A percentile compares a stretch with the other conserved stretches of the same genome.
These are phyloP conservation scores for Dinoponera quadriceps DNA, from an alignment of 1,140 invertebrate species.

Conservation along the genomic window DNA sequence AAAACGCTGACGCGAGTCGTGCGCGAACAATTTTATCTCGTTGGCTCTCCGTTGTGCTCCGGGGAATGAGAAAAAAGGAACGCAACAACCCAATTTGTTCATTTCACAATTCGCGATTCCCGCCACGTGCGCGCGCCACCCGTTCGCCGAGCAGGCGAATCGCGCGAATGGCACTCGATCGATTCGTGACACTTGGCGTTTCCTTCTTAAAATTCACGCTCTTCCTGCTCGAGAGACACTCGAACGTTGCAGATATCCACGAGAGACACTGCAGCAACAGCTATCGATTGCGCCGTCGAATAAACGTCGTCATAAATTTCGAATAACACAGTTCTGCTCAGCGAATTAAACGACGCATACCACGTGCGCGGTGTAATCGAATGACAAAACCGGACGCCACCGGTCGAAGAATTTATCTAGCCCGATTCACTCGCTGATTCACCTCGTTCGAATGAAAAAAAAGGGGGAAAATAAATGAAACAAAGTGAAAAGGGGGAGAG, in stretches of 20 bases:
- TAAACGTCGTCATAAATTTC: too few relatives aligned
- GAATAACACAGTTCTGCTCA: too few relatives aligned
- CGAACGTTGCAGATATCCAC: too few relatives aligned
- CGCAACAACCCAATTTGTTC: slow-evolving; percentile 51
- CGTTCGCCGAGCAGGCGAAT: not conserved
- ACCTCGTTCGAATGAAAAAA: not conserved
- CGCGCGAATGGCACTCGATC: not conserved
- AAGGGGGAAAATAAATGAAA: not conserved
- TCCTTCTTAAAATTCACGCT: not conserved
- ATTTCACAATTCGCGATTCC: slow-evolving; percentile 15
- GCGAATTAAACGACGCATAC: too few relatives aligned
- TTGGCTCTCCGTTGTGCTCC: not conserved
- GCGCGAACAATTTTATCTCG: slow-evolving; percentile 47
- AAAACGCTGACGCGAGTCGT: slow-evolving; percentile 20
- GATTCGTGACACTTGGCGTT: slow-evolving; percentile 13
- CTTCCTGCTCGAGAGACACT: too few relatives aligned
- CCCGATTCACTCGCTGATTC: slow-evolving; percentile 14
- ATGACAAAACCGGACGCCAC: not conserved
- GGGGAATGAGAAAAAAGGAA: slow-evolving; percentile 35
- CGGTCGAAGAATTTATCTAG: slow-evolving; percentile 10
- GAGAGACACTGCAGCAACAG: too few relatives aligned
- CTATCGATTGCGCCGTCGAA: too few relatives aligned
- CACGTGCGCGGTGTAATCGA: not conserved
- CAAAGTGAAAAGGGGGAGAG: not conserved
- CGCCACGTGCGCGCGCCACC: not conserved